phyloP scores from a whole-genome alignment of 2,888 invertebrate genomes.

The Polietes domitor region DNA sequence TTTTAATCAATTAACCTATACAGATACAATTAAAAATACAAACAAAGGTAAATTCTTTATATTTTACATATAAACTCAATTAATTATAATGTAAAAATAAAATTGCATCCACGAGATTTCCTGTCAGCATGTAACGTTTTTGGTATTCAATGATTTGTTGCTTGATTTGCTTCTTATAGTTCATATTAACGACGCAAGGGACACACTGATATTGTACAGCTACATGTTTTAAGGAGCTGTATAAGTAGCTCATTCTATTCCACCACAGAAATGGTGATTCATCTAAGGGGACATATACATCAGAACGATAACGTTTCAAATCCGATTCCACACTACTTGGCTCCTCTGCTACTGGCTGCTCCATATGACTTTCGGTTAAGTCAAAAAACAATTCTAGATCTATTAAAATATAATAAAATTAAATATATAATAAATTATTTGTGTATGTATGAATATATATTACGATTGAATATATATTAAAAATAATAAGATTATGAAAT shows the following conservation, averaged over 20 bases:
- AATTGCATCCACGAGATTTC: constrained; percentile 76
- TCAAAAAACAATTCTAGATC: constrained; percentile 78
- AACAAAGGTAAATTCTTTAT: neutral
- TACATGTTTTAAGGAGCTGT: constrained; percentile 75
- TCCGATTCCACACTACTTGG: constrained; percentile 76
- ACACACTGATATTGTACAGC: constrained; percentile 77
- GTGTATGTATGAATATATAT: no score
- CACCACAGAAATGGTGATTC: constrained; percentile 80
- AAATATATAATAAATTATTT: neutral
- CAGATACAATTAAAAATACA: neutral
- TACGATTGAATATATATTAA: no score
- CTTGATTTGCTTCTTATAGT: constrained; percentile 74
- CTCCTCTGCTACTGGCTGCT: constrained; percentile 60
- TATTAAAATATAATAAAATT: constrained; percentile 56
- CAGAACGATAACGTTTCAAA: constrained; percentile 76
- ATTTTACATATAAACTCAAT: constrained; percentile 8
- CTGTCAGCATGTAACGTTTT: constrained; percentile 76
- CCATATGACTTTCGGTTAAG: constrained; percentile 70
- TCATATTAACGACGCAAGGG: constrained; percentile 78
- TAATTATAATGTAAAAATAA: constrained; percentile 75
- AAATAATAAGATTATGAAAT: no score
- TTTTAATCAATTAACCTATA: neutral
- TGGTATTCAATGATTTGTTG: constrained; percentile 77
- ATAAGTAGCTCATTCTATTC: constrained; percentile 77
- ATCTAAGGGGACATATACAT: constrained; percentile 77